Evolutionary conservation across 1,140 invertebrate genomes (phyloP).

Genomic region (Papilio glaucus): DNA sequence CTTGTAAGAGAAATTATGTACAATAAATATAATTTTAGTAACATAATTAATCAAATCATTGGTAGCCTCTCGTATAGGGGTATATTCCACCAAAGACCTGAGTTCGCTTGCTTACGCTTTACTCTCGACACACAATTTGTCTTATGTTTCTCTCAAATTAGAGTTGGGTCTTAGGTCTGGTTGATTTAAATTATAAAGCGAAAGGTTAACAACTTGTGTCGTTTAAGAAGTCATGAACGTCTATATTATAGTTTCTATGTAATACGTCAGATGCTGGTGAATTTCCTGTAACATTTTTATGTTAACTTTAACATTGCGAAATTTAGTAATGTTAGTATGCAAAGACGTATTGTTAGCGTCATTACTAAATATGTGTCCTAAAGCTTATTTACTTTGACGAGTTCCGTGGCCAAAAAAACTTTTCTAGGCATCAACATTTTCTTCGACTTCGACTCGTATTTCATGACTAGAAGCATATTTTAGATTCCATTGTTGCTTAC

Average conservation of each 20-base stretch:
- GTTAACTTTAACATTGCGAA: background rate
- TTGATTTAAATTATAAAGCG: too few relatives aligned
- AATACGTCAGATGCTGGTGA: background rate
- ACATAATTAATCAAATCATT: too few relatives aligned
- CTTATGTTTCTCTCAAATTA: too few relatives aligned
- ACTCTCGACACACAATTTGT: too few relatives aligned
- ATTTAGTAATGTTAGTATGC: background rate
- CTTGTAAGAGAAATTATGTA: too few relatives aligned
- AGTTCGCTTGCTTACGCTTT: too few relatives aligned
- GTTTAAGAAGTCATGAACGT: background rate
- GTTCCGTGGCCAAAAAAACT: background rate
- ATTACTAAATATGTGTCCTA: background rate
- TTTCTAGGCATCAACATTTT: background rate
- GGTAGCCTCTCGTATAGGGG: too few relatives aligned
- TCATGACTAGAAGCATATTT: background rate
- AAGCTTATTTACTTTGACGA: background rate
- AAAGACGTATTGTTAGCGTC: background rate
- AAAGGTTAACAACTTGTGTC: background rate
- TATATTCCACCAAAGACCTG: too few relatives aligned
- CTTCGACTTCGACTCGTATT: background rate
- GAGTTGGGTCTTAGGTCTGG: too few relatives aligned
- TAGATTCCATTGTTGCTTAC: background rate
- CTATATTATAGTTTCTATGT: background rate
- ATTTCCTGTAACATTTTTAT: background rate
- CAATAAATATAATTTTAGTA: too few relatives aligned